phyloP scores from a whole-genome alignment of 1,140 invertebrate genomes.

The Drosophila orosa region DNA sequence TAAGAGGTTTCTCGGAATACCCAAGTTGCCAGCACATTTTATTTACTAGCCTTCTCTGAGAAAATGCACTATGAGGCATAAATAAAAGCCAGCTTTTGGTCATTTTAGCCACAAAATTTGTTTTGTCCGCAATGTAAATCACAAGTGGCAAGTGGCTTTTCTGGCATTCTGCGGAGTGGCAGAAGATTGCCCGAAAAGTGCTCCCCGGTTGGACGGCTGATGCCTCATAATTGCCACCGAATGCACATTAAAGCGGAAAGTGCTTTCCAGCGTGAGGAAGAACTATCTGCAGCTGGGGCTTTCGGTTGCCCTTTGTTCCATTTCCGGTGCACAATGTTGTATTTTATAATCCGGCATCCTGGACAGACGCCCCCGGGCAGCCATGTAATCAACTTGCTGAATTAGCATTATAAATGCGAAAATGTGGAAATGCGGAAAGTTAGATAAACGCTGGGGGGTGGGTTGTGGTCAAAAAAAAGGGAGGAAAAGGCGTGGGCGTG shows the following conservation, averaged over 20 bases:
- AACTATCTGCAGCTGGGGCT: constrained; percentile 9
- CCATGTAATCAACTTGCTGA: constrained; percentile 61
- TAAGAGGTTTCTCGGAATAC: constrained; percentile 5
- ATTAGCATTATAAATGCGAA: constrained; percentile 74
- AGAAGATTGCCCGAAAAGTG: constrained; percentile 50
- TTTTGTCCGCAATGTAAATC: constrained; percentile 26
- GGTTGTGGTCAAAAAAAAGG: neutral
- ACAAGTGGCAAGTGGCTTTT: constrained; percentile 20
- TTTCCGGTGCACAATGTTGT: constrained; percentile 65
- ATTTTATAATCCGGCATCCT: constrained; percentile 68
- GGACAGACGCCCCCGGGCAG: constrained; percentile 17
- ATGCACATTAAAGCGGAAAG: constrained; percentile 60
- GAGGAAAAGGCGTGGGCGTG: neutral
- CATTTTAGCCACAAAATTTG: constrained; percentile 32
- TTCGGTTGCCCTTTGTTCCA: constrained; percentile 59
- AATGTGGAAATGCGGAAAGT: constrained; percentile 63
- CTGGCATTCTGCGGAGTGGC: constrained; percentile 31
- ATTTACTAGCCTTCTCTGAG: constrained; percentile 1
- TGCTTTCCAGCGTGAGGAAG: constrained; percentile 6
- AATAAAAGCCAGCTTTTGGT: constrained; percentile 25
- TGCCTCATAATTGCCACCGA: constrained; percentile 71
- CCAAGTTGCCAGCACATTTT: neutral
- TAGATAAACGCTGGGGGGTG: constrained; percentile 55
- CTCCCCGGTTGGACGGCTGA: constrained; percentile 41
- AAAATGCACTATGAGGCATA: constrained; percentile 13